Evolutionary conservation across 2,888 invertebrate genomes (phyloP).

Genomic region (Phortica magna): DNA sequence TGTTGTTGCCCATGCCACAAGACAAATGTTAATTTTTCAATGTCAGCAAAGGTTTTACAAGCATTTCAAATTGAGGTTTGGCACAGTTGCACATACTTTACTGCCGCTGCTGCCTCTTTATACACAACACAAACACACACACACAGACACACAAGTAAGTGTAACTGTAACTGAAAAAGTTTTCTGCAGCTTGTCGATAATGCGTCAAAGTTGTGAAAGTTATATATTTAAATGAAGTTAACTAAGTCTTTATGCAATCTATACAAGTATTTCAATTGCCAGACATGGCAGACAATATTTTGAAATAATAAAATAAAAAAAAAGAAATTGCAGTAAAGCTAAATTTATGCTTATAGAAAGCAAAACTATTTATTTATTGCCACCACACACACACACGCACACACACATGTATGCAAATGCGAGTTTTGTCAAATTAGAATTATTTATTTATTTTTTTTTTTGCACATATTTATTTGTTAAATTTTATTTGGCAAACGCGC

Average conservation of each 20-base stretch:
- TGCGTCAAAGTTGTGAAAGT: not conserved
- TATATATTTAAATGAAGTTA: not conserved
- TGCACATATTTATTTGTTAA: not conserved
- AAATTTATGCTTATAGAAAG: constrained; percentile 12
- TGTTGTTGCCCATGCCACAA: constrained; percentile 18
- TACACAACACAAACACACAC: not conserved
- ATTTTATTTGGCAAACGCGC: not conserved
- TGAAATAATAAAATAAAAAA: not conserved
- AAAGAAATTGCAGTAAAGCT: not conserved
- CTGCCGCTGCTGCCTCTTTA: not conserved
- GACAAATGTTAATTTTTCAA: constrained; percentile 35
- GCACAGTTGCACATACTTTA: not conserved
- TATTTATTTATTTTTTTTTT: constrained; percentile 23
- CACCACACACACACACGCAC: not conserved
- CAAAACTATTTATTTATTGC: constrained; percentile 2
- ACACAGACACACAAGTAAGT: no score
- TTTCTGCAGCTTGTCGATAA: not conserved
- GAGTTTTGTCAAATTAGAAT: constrained; percentile 25
- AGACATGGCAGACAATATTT: not conserved
- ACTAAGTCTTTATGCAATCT: not conserved
- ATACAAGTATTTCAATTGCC: not conserved
- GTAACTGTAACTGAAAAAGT: not conserved
- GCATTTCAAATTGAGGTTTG: constrained; percentile 14
- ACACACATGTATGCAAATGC: not conserved
- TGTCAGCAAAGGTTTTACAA: constrained; percentile 14